Base-by-base conservation (phyloP, 1,140 invertebrate genomes). In the Samia ricini region DNA sequence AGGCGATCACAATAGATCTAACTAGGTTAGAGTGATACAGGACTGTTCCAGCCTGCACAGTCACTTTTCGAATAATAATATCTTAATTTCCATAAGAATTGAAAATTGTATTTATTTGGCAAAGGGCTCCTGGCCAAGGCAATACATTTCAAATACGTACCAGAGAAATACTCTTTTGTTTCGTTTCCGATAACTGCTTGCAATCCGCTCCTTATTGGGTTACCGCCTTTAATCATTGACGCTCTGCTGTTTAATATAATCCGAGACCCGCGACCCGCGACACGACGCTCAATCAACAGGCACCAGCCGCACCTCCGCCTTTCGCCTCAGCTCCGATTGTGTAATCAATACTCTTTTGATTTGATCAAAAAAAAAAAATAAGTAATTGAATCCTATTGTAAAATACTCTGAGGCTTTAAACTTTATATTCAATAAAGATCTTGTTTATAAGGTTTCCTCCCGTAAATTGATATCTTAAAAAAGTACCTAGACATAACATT, bases 221-320 rank as follows among this genome's bases (percentile, higher is more conserved):
- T 87, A 85, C 84, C 77, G 71, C 69, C 82, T 87, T 87, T 87
- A 83, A 87, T 87, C 80, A 86, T 79, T 72, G 76, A 70, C 77
- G 80, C 68, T 57, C 49, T 18, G 56, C 20, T 65, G 48, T 22
- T 51, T 59, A 55, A 42, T 68, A 66, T 64, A 71, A 70, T 61
- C 71, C 74, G 74, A 74, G 74, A 63, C 62, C 33, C 33, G 33
- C 7, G 33, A 42, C 33, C 1, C 51, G 69, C 69, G 66, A 72
- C 76, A 81, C 73, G 79, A 79, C 72, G 69, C 68, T 68, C 75
- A 81, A 85, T 82, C 81, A 74, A 70, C 75, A 72, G 56, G 61
- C 60, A 33, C 49, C 54, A 19, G 54, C 24, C 69, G 71, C 69
- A 66, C 70, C 69, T 51, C 24, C 69, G 71, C 69, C 68, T 71